Percentiles rank a stretch among this genome's conserved stretches.
Conservation (phyloP, 2,797 vertebrate species). For the Rachycentron canadum region DNA sequence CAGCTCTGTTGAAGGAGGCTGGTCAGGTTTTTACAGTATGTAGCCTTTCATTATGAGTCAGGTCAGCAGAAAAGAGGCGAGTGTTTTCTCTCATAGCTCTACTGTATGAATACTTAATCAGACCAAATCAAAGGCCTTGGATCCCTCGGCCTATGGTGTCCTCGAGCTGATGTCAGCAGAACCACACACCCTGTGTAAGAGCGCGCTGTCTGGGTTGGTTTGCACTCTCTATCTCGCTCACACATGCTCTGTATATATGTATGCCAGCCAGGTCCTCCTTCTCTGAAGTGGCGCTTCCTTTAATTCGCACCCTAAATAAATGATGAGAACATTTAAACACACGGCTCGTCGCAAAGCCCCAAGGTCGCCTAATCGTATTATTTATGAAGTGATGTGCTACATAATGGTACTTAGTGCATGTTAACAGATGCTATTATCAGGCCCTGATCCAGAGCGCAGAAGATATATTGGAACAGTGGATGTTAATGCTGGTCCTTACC, state of each 20-base stretch:
- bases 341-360: slow-evolving; percentile 93
- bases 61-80: slow-evolving; percentile 58
- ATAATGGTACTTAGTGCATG: slow-evolving; percentile 99
- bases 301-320: slow-evolving; percentile 99
- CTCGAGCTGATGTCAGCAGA: slow-evolving; percentile 78
- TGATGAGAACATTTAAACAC: slow-evolving; percentile 99
- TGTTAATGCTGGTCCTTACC: slow-evolving; percentile 91
- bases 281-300: slow-evolving; percentile 93
- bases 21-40: slow-evolving; percentile 51
- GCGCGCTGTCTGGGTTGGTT: slow-evolving; percentile 39
- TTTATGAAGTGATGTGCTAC: slow-evolving; percentile 99
- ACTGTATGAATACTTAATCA: slow-evolving; percentile 77
- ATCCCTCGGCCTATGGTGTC: slow-evolving; percentile 72
- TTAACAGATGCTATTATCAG: slow-evolving; percentile 99
- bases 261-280: slow-evolving; percentile 89
- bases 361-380: slow-evolving; percentile 99
- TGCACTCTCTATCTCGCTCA: slow-evolving; percentile 24
- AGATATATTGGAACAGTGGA: slow-evolving; percentile 97
- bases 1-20: slow-evolving; percentile 48
- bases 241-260: slow-evolving; percentile 83
- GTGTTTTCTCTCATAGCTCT: slow-evolving; percentile 66
- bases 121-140: slow-evolving; percentile 71
- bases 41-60: slow-evolving; percentile 64
- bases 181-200: slow-evolving; percentile 40
- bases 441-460: slow-evolving; percentile 91